A percentile compares a stretch with the other conserved stretches of the same genome.
phyloP scores from a whole-genome alignment of 2,797 vertebrate species.

The Neomorphus geoffroyi region DNA sequence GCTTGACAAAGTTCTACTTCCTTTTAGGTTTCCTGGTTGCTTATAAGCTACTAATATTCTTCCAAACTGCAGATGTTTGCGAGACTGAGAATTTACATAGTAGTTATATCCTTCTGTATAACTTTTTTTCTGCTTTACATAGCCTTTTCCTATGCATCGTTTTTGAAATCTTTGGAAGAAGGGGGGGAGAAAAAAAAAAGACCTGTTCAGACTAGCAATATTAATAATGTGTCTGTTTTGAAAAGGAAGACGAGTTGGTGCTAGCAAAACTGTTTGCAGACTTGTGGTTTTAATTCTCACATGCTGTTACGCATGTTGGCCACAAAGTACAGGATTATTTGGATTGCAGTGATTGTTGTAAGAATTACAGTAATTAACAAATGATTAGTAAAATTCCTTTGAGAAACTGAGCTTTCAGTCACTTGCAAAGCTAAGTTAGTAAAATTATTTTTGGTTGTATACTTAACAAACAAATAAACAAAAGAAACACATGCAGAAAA shows the following conservation, averaged over 20 bases:
- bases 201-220: not conserved
- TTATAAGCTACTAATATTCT: not conserved
- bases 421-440: not conserved
- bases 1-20: not conserved
- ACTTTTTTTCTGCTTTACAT: not conserved
- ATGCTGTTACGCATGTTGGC: not conserved
- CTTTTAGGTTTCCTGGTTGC: not conserved
- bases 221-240: not conserved
- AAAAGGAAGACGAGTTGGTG: not conserved
- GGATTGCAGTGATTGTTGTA: not conserved
- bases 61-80: not conserved
- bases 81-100: not conserved
- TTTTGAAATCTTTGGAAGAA: not conserved
- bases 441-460: not conserved
- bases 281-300: not conserved
- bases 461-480: not conserved
- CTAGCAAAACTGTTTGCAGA: not conserved
- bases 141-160: not conserved
- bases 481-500: not conserved
- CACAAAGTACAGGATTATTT: not conserved
- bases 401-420: not conserved
- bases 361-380: not conserved
- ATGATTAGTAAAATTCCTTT: not conserved
- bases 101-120: not conserved
- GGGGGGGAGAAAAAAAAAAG: fast-evolving